phyloP scores from a whole-genome alignment of 2,797 vertebrate genomes.

The Cheirogaleus major region DNA sequence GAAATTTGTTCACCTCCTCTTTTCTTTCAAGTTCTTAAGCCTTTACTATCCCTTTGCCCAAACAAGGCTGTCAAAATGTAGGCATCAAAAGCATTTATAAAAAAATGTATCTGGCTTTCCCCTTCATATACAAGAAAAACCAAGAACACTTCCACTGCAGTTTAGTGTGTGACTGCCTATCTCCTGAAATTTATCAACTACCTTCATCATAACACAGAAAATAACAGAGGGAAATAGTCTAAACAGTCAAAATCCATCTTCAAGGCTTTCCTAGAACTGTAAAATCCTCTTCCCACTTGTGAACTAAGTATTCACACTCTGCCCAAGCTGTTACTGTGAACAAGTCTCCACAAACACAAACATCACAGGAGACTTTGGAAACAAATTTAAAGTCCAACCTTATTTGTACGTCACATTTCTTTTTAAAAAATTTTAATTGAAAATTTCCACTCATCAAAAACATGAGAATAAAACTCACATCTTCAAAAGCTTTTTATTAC shows the following conservation, averaged over 20 bases:
- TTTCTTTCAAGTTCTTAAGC: neutral
- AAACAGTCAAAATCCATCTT: neutral
- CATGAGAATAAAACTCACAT: neutral
- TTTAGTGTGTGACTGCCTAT: neutral
- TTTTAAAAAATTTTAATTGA: neutral
- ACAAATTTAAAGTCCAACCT: constrained; percentile 24
- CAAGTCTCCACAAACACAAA: neutral
- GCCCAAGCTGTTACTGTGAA: neutral
- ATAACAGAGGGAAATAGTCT: neutral
- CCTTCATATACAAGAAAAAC: neutral
- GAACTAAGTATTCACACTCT: neutral
- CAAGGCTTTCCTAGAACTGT: neutral
- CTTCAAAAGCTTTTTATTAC: neutral
- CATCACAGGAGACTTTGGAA: neutral
- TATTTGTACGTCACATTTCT: neutral
- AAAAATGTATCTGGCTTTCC: neutral
- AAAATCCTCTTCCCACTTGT: neutral
- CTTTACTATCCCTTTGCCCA: neutral
- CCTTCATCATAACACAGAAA: neutral
- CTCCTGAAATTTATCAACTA: constrained; percentile 8
- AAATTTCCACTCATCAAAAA: constrained; percentile 23
- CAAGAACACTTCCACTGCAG: neutral
- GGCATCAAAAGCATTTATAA: neutral
- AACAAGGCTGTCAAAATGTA: constrained; percentile 24
- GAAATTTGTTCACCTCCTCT: neutral